phyloP scores from a whole-genome alignment of 2,888 invertebrate genomes.

The Phlogophora meticulosa region DNA sequence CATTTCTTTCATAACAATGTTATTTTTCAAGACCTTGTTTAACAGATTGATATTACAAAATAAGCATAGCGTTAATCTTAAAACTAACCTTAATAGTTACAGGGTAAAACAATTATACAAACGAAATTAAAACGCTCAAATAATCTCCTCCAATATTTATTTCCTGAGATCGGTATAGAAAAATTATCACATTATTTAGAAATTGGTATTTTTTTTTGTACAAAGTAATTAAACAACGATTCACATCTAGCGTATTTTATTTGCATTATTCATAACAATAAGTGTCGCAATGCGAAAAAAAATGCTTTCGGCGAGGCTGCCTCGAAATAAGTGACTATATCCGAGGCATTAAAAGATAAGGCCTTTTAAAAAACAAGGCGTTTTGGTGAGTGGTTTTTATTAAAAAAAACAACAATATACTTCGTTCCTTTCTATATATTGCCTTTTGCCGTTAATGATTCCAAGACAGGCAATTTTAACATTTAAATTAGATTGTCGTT shows the following conservation, averaged over 20 bases:
- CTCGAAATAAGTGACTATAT: conserved; percentile 21
- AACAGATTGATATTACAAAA: conserved; percentile 32
- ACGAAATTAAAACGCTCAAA: conserved; percentile 64
- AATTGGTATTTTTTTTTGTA: conserved; percentile 55
- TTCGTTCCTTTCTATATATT: neutral
- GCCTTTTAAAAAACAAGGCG: neutral
- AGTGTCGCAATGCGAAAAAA: conserved; percentile 29
- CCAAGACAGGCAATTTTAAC: neutral
- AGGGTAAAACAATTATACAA: conserved; percentile 51
- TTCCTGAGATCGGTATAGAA: conserved; percentile 65
- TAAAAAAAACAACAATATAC: neutral
- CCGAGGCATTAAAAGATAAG: conserved; percentile 1
- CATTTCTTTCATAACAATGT: neutral
- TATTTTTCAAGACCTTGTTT: neutral
- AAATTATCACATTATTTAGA: conserved; percentile 54
- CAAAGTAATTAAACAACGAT: conserved; percentile 62
- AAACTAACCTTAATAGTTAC: conserved; percentile 50
- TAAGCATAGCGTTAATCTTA: conserved; percentile 38
- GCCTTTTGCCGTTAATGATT: neutral
- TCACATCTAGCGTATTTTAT: conserved; percentile 60
- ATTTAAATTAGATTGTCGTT: neutral
- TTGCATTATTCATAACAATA: conserved; percentile 56
- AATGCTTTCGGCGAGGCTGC: conserved; percentile 39
- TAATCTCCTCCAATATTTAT: conserved; percentile 58
- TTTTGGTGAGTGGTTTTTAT: neutral